Base-by-base conservation (phyloP, 2,797 vertebrate species). In the Lophotriccus pileatus region DNA sequence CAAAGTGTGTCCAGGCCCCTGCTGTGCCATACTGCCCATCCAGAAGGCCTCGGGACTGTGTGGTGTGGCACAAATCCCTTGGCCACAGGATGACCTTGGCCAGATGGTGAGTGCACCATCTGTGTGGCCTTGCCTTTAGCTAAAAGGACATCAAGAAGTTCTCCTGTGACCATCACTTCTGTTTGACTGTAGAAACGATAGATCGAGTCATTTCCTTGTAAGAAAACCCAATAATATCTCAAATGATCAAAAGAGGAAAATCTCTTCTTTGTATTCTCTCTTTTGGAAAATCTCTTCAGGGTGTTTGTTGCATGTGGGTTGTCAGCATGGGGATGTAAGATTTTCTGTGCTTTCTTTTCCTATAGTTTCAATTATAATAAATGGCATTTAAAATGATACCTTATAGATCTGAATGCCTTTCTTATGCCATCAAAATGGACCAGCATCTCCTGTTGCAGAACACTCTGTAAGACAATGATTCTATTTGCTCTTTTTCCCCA, bases 31-130 rank as follows among this genome's bases (percentile, higher is more conserved):
- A 7, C 12, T 60, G n/a, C 30, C 24, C 34, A 9, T 47, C 30
- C 47, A 75, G 27, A 15, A 12, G 24, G 37, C 6, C 32, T 25
- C 8, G 10, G 39, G 76, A 9, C 34, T 1, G 0, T 11, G 19
- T 19, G 53, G 14, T 75, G 52, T 2, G 7, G 14, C 44, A 53
- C 43, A 56, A 73, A 22, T 32, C 37, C n/a, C n/a, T 69, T 22
- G 50, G 60, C 18, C 4, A 3, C 44, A 73, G 36, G n/a, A 5
- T 55, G 39, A 55, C 20, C 27, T 28, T 36, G 37, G 23, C 15
- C 59, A 49, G 24, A 41, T 0, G 1, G 2, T 9, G 21, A 36
- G 25, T 34, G 7, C 17, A 49, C 7, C 5, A 6, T 24, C 41
- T 2, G 2, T 2, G 1, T 19, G 50, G 46, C 50, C 46, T 77